Conservation (phyloP, 1,140 invertebrate species). For the Eurosta solidaginis region DNA sequence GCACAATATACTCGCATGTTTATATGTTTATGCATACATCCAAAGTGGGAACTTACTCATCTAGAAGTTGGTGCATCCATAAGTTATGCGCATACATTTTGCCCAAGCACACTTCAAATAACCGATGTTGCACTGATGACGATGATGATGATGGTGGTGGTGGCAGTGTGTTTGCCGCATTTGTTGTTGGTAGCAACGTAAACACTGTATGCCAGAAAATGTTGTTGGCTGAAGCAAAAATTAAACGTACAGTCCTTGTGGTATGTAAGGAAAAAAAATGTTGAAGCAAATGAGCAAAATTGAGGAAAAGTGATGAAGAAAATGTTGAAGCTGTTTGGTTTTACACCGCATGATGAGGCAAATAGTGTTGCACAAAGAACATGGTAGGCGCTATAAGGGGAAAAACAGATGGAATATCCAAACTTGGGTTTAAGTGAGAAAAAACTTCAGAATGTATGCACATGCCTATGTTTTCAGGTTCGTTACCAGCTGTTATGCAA, state of each 20-base stretch:
- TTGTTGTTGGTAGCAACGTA: neutral
- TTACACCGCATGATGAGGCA: neutral
- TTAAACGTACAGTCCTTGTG: conserved; percentile 1
- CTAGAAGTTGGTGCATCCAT: neutral
- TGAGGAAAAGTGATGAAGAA: conserved; percentile 1
- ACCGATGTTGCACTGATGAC: conserved; percentile 15
- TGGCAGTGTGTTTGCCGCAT: neutral
- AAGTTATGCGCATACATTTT: conserved; percentile 22
- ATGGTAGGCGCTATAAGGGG: no score
- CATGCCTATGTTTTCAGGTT: no score
- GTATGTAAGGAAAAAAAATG: neutral
- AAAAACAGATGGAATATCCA: no score
- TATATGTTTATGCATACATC: no score
- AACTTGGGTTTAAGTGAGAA: no score
- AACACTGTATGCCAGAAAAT: neutral
- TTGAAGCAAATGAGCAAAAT: no score
- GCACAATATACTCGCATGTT: no score
- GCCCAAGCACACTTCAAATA: conserved; percentile 18
- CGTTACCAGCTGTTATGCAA: no score
- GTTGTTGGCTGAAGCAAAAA: conserved; percentile 12
- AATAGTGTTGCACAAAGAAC: neutral
- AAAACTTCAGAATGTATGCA: no score
- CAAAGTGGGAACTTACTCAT: neutral
- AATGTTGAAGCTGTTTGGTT: conserved; percentile 3
- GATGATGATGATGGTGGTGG: neutral